phyloP scores from a whole-genome alignment of 2,888 invertebrate genomes.

The Caenorhabditis uteleia region DNA sequence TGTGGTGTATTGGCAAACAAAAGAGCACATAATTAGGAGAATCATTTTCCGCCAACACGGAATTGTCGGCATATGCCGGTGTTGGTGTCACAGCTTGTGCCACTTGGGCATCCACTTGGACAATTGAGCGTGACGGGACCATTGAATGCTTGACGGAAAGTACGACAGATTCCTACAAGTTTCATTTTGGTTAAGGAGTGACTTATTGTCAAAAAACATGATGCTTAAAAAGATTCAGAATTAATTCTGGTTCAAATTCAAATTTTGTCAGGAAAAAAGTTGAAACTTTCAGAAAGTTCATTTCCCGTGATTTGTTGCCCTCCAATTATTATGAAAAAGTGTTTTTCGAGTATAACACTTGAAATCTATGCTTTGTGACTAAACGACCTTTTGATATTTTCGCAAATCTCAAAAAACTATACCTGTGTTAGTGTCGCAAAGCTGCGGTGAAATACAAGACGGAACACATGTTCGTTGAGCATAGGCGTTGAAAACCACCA shows the following conservation, averaged over 20 bases:
- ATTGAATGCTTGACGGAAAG: constrained; percentile 26
- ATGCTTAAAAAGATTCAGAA: too few species aligned
- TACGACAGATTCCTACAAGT: constrained; percentile 25
- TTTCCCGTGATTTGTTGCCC: too few species aligned
- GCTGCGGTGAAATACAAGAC: constrained; percentile 13
- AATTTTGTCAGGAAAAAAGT: too few species aligned
- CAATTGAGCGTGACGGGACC: constrained; percentile 19
- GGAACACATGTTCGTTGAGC: constrained; percentile 14
- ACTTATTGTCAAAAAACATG: too few species aligned
- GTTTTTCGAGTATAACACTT: too few species aligned
- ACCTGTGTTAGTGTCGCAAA: constrained; percentile 36
- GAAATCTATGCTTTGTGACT: too few species aligned
- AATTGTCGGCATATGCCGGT: constrained; percentile 32
- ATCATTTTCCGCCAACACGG: constrained; percentile 8
- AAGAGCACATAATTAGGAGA: constrained; percentile 2
- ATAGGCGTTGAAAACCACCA: background rate
- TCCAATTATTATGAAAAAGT: too few species aligned
- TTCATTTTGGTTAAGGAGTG: background rate
- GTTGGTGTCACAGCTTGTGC: constrained; percentile 26
- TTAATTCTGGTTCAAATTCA: too few species aligned
- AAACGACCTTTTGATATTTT: too few species aligned
- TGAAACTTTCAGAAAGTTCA: too few species aligned
- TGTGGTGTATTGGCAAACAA: background rate
- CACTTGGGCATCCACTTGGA: constrained; percentile 10
- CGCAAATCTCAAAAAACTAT: background rate